Base-by-base conservation (phyloP, 2,113 vertebrate species). In the Haemorhous mexicanus region DNA sequence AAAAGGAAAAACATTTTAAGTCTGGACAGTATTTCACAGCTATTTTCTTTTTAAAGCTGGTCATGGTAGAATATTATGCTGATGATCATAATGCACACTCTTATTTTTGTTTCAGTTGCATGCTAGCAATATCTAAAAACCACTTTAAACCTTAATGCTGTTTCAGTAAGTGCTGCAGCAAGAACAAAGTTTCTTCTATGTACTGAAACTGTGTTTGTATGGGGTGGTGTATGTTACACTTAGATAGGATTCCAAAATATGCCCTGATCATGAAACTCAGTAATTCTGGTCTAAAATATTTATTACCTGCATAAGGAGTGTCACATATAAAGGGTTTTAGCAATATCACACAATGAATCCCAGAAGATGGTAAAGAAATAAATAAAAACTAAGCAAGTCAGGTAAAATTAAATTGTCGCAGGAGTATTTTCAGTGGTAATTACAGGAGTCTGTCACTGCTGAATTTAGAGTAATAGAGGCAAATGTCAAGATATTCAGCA, bases 401-500 rank as follows among this genome's bases (percentile, higher is more conserved):
- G 4, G 17, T 92, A 78, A 87, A 68, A 91, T 78, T 43, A 90
- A 73, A 84, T 35, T 73, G 41, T 24, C 72, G n/a, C 37, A 64
- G 52, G 28, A 64, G 33, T 27, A 63, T 82, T 87, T 95, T 92
- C 76, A 76, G 64, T 30, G 41, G n/a, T 76, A 93, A 78, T 82
- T 94, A 68, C 33, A 80, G 77, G 22, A 89, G 44, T 32, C 84
- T 91, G 70, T 87, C 69, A 46, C 53, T 73, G 81, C 84, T 68
- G 82, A 87, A 93, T 33, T 75, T 73, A 93, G 81, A 89, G 77
- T 72, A 84, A 84, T 23, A 82, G 44, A 91, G 41, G 81, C 53
- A 89, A 92, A 87, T 87, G 74, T 95, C 93, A 94, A 89, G 91
- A 94, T 94, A 95, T 93, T 27, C 84, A 93, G 63, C 58, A 44